Conservation (phyloP, 30 jellyfish, hydroid and myxozoan genomes). For the Chrysaora quinquecirrha region DNA sequence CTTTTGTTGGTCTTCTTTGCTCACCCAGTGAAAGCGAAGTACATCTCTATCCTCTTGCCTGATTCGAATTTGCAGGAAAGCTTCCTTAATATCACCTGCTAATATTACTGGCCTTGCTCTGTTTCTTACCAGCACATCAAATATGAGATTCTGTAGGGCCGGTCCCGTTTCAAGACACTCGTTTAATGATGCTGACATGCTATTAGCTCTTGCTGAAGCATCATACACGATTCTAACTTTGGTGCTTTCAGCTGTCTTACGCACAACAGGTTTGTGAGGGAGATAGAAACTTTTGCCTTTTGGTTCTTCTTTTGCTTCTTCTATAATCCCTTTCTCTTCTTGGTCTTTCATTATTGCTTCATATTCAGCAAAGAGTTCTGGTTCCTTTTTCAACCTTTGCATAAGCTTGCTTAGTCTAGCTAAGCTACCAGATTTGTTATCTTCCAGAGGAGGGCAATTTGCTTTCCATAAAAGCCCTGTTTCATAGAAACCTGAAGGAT, state of each 20-base stretch:
- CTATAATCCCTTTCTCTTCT: conserved; percentile 62
- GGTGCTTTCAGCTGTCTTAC: conserved; percentile 62
- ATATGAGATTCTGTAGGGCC: conserved; percentile 52
- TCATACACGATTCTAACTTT: conserved; percentile 60
- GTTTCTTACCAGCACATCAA: conserved; percentile 21
- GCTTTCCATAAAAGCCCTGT: conserved; percentile 73
- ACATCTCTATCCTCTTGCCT: background rate
- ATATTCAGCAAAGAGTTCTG: conserved; percentile 51
- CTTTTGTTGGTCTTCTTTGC: background rate
- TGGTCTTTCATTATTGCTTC: conserved; percentile 64
- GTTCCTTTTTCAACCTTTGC: conserved; percentile 52
- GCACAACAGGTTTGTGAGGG: conserved; percentile 68
- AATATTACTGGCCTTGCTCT: conserved; percentile 12
- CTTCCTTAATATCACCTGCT: conserved; percentile 27
- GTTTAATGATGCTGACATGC: conserved; percentile 61
- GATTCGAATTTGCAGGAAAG: background rate
- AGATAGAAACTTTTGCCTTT: conserved; percentile 26
- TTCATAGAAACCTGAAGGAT: conserved; percentile 67
- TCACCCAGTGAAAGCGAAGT: background rate
- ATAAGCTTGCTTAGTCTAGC: conserved; percentile 53
- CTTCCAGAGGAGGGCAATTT: conserved; percentile 36
- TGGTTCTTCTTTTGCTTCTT: conserved; percentile 25
- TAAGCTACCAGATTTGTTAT: conserved; percentile 69
- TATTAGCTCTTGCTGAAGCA: conserved; percentile 64
- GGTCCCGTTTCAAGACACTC: conserved; percentile 87